Base-by-base conservation (phyloP, 2,888 invertebrate species). In the Hemistola chrysoprasaria region DNA sequence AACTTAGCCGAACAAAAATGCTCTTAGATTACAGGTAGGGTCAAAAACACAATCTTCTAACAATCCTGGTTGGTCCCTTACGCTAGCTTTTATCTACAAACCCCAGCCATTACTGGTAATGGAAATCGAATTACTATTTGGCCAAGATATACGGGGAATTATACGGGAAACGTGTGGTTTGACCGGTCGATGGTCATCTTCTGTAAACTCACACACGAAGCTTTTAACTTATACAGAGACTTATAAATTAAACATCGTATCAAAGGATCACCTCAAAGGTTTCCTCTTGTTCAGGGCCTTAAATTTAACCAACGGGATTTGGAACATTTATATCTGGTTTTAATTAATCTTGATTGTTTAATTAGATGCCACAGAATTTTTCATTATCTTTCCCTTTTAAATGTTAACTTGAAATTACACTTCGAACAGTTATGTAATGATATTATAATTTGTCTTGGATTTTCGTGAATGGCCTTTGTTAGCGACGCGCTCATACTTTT, bases 51-150 rank as follows among this genome's bases (percentile, higher is more conserved):
- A 72, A 74, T 76, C 66, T 77, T 67, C 65, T 54, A 49, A 70
- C 75, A 69, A 74, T 78, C 71, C 71, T 68, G 69, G 58, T 48
- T 62, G 56, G 50, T 56, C 70, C 65, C 61, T 65, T 66, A 67
- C 63, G 58, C 51, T 55, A 57, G 47, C 61, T 63, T 69, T 78
- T 80, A 82, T 79, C 78, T 74, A 51, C 65, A 56, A 65, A 67
- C 71, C 75, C 72, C 69, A 58, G 62, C 67, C 71, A 66, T 79
- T 75, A 71, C 70, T 61, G 64, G 73, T 78, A 83, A 81, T 79
- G 74, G 76, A 78, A 80, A 77, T 77, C 74, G 73, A 80, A 80
- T 80, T 76, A 78, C 77, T 75, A 75, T 78, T 79, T 76, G 68
- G 70, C 57, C 65, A 65, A 78, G 71, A 76, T 78, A 77, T 76